Evolutionary conservation across 1,140 invertebrate genomes (phyloP).

Genomic region (Drosophila paulistorum): DNA sequence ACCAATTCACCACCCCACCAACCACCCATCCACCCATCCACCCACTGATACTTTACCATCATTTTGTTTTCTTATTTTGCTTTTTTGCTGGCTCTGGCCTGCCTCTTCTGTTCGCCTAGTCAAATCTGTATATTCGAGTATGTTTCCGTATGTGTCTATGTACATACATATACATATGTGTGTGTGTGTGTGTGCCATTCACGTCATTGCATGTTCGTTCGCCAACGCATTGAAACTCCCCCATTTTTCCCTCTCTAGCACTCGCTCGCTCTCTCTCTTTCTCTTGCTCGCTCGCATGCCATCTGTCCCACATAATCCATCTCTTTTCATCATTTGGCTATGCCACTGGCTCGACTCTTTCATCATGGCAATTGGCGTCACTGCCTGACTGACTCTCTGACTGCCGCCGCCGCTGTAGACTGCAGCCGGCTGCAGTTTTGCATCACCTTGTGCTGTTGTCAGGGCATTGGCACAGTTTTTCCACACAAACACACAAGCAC

Average conservation of each 20-base stretch:
- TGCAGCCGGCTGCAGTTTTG: slow-evolving; percentile 71
- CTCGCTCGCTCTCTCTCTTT: neutral
- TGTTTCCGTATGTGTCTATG: slow-evolving; percentile 27
- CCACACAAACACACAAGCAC: slow-evolving; percentile 41
- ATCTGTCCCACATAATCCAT: neutral
- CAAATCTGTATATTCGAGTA: slow-evolving; percentile 12
- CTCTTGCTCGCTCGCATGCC: neutral
- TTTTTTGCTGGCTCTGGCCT: slow-evolving; percentile 29
- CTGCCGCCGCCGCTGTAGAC: slow-evolving; percentile 31
- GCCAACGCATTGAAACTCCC: slow-evolving; percentile 46
- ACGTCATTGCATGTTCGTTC: slow-evolving; percentile 58
- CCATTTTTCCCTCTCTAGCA: slow-evolving; percentile 1
- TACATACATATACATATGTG: slow-evolving; percentile 17
- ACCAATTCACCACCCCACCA: neutral
- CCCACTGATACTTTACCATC: slow-evolving; percentile 29
- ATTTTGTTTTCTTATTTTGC: slow-evolving; percentile 17
- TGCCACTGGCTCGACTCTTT: slow-evolving; percentile 56
- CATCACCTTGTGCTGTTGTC: slow-evolving; percentile 82
- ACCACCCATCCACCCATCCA: neutral
- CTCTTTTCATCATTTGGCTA: slow-evolving; percentile 24
- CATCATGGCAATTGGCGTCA: slow-evolving; percentile 72
- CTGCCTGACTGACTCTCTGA: slow-evolving; percentile 54
- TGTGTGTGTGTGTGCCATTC: slow-evolving; percentile 49
- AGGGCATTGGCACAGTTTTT: slow-evolving; percentile 82
- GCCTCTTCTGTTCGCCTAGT: slow-evolving; percentile 32